Percentiles rank a stretch among this genome's conserved stretches.
Conservation (phyloP, 2,888 invertebrate species). For the Bruchidius siliquastri region DNA sequence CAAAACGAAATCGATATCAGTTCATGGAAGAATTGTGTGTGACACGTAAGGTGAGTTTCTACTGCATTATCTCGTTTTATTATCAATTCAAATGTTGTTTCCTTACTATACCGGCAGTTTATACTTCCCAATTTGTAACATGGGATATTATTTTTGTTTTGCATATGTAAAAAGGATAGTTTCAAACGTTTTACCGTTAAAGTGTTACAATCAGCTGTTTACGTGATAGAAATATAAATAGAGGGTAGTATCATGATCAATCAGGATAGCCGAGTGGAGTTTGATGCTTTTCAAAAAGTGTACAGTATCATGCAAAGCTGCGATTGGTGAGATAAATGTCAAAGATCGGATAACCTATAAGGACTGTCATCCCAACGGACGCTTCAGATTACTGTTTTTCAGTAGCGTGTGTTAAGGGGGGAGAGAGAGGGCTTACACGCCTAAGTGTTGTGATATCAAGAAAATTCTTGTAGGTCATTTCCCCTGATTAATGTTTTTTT, state of each 20-base stretch:
- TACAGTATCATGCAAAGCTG: background rate
- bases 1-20: background rate
- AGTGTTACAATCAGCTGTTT: background rate
- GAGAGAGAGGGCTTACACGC: background rate
- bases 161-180: too few species aligned
- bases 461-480: too few species aligned
- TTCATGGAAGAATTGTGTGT: background rate
- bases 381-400: background rate
- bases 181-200: background rate
- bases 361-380: background rate
- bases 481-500: too few species aligned
- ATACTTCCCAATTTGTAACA: background rate
- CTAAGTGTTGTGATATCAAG: too few species aligned
- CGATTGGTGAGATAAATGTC: background rate
- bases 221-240: background rate
- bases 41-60: background rate
- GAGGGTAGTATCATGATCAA: background rate
- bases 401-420: background rate
- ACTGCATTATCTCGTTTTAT: background rate
- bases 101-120: background rate
- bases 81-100: background rate
- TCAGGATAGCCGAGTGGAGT: background rate
- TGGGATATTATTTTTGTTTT: background rate
- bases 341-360: background rate
- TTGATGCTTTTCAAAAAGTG: background rate